phyloP scores from a whole-genome alignment of 2,797 vertebrate genomes.

The Antrozous pallidus region DNA sequence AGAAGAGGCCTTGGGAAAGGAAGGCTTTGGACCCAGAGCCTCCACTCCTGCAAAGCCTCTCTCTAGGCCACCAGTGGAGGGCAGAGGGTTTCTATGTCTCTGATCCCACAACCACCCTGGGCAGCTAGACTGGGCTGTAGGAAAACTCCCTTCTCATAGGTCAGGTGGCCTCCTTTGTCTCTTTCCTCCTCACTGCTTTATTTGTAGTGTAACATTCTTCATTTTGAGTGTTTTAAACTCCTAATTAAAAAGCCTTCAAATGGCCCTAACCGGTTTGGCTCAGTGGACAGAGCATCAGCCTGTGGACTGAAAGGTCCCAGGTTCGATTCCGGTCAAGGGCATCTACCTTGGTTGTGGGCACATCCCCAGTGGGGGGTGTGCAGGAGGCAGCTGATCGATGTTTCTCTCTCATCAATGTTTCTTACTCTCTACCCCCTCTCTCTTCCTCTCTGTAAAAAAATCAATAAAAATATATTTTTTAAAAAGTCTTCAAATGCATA shows the following conservation, averaged over 20 bases:
- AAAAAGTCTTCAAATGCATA: not conserved
- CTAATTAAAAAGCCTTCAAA: not conserved
- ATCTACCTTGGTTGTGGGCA: no score
- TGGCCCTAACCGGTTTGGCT: no score
- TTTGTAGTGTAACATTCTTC: not conserved
- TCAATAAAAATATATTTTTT: no score
- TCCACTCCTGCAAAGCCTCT: not conserved
- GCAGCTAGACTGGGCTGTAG: not conserved
- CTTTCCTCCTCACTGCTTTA: not conserved
- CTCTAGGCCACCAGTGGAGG: not conserved
- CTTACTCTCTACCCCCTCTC: no score
- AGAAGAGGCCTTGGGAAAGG: not conserved
- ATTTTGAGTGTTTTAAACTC: constrained; percentile 30
- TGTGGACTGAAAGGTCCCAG: no score
- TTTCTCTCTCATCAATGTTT: no score
- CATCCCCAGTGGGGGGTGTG: no score
- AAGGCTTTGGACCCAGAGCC: not conserved
- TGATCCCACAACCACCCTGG: fast-evolving
- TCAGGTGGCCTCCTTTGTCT: not conserved
- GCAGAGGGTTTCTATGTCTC: not conserved
- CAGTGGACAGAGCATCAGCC: no score
- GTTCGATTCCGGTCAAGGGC: no score
- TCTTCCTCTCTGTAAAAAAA: no score
- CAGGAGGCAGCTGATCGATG: no score
- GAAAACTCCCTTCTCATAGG: not conserved